Conservation (phyloP, 2,113 vertebrate genomes). For the Silurus glanis region DNA sequence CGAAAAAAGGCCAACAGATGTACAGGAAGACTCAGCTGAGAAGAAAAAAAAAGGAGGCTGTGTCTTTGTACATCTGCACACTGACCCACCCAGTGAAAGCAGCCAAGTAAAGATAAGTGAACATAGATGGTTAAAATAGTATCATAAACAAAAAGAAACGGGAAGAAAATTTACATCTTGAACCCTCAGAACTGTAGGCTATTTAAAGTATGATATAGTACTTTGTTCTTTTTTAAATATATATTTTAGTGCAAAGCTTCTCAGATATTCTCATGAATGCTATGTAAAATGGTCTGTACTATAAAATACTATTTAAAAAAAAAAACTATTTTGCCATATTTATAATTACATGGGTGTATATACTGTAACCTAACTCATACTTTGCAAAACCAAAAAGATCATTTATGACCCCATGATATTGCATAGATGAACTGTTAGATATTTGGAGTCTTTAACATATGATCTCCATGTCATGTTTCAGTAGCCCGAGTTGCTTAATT, state of each 20-base stretch:
- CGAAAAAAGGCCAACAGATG: slow-evolving; percentile 22
- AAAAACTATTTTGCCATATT: background rate
- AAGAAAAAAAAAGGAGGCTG: background rate
- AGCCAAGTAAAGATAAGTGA: background rate
- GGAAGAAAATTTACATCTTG: background rate
- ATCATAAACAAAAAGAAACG: background rate
- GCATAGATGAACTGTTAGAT: background rate
- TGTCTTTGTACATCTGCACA: background rate
- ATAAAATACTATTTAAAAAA: background rate
- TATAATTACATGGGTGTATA: background rate
- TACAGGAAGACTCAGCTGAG: slow-evolving; percentile 1
- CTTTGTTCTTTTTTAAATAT: background rate
- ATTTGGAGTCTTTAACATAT: no score
- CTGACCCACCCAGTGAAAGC: background rate
- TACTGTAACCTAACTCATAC: background rate
- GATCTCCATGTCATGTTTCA: background rate
- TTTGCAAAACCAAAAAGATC: background rate
- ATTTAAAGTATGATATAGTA: background rate
- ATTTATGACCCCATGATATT: background rate
- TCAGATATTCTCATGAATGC: background rate
- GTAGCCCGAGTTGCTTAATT: background rate
- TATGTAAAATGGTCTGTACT: background rate
- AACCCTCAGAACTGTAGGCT: background rate
- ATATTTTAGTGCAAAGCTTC: background rate
- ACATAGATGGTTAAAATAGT: background rate